phyloP scores from a whole-genome alignment of 35 echinoderm and acorn worm species.

The Heliocidaris erythrogramma region DNA sequence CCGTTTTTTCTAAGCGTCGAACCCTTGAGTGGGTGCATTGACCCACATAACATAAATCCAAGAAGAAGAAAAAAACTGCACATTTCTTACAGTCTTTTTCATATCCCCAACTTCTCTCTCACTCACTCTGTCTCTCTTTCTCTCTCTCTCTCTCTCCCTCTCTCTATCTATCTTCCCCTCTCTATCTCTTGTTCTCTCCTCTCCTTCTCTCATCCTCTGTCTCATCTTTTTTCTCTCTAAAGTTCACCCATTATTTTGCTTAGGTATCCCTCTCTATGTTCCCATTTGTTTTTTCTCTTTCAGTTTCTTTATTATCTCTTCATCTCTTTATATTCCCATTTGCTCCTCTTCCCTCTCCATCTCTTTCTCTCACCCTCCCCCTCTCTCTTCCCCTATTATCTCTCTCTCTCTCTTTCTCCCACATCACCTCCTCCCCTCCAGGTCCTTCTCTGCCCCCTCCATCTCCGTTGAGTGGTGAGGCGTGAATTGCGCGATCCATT shows the following conservation, averaged over 20 bases:
- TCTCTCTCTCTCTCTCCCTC: neutral
- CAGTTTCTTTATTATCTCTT: too few relatives aligned
- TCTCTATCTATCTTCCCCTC: neutral
- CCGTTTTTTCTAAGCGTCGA: neutral
- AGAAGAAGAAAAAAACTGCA: too few relatives aligned
- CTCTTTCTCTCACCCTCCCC: neutral
- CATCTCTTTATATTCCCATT: neutral
- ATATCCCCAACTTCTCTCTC: neutral
- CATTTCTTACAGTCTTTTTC: neutral
- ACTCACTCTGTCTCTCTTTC: neutral
- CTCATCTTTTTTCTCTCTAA: too few relatives aligned
- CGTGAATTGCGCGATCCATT: slow-evolving; percentile 26
- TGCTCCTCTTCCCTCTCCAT: neutral
- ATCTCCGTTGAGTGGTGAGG: neutral
- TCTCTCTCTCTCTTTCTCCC: neutral
- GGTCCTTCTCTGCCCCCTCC: neutral
- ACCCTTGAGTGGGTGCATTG: slow-evolving; percentile 6
- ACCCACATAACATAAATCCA: neutral
- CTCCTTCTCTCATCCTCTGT: neutral
- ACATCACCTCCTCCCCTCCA: neutral
- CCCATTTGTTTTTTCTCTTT: too few relatives aligned
- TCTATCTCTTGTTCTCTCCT: too few relatives aligned
- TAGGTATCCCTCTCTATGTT: too few relatives aligned
- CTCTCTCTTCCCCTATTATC: neutral
- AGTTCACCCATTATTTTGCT: too few relatives aligned